These are phyloP conservation scores for Selene dorsalis DNA, from an alignment of 2,797 vertebrate species.

Conservation along the genomic window DNA sequence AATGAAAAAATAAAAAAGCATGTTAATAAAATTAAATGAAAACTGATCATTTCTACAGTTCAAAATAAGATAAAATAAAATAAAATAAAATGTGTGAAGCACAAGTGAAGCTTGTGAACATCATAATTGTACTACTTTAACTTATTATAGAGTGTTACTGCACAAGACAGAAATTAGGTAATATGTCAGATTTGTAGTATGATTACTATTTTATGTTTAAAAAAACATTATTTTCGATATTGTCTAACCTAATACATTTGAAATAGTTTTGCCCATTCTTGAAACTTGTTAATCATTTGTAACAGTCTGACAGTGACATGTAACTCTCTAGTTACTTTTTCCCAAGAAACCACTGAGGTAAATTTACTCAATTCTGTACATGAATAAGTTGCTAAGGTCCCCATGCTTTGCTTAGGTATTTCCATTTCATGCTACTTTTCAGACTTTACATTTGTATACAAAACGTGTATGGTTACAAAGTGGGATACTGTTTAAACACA, in stretches of 20 bases:
- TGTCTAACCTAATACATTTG: no score
- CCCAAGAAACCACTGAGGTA: no score
- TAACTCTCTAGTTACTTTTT: neutral
- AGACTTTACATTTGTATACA: neutral
- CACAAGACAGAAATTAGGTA: neutral
- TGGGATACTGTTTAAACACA: neutral
- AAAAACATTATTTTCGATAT: no score
- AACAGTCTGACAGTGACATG: no score
- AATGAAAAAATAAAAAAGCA: no score
- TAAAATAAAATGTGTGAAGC: no score
- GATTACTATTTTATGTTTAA: no score
- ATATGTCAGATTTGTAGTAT: no score
- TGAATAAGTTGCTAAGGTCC: neutral
- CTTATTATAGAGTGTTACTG: neutral
- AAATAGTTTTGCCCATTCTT: no score
- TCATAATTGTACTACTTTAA: neutral
- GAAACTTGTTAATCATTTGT: no score
- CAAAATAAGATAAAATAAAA: slow-evolving; percentile 27
- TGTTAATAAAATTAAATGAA: no score
- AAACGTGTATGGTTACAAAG: neutral
- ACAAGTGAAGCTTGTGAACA: neutral
- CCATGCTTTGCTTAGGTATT: neutral
- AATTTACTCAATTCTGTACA: no score
- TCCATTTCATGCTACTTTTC: neutral
- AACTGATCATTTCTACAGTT: neutral